These are phyloP conservation scores for Hermatobates lingyangjiaoensis DNA, from an alignment of 1,140 invertebrate species.

Conservation along the genomic window DNA sequence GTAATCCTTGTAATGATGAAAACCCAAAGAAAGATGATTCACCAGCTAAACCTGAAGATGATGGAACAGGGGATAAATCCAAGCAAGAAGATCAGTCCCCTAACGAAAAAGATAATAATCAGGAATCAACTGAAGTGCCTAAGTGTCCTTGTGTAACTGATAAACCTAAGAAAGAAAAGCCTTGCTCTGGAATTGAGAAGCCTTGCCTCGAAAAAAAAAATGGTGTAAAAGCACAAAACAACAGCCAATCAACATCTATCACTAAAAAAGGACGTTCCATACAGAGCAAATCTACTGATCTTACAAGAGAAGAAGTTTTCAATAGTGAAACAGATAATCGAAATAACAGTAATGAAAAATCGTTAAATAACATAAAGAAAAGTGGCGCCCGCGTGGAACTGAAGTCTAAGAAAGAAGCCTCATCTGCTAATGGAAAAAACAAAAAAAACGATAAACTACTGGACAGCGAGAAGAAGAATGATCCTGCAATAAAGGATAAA, in stretches of 20 bases:
- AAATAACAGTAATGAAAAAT: conserved; percentile 1
- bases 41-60: too few species aligned
- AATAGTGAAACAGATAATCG: conserved; percentile 2
- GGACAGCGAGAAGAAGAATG: conserved; percentile 2
- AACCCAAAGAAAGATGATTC: too few species aligned
- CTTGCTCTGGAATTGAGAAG: too few species aligned
- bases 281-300: background rate
- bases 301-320: conserved; percentile 2
- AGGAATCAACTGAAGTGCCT: background rate
- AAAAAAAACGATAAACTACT: conserved; percentile 5
- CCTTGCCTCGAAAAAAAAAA: too few species aligned
- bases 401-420: background rate
- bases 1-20: too few species aligned
- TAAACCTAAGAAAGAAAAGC: conserved; percentile 2
- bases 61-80: conserved; percentile 1
- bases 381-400: conserved; percentile 1
- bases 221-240: too few species aligned
- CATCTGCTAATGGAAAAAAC: background rate
- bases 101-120: background rate
- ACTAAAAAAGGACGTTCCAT: too few species aligned
- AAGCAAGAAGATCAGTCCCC: background rate
- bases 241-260: too few species aligned
- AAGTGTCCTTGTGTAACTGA: background rate
- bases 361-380: background rate
- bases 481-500: background rate